phyloP scores from a whole-genome alignment of 2,113 vertebrate species.

The Gopherus flavomarginatus region DNA sequence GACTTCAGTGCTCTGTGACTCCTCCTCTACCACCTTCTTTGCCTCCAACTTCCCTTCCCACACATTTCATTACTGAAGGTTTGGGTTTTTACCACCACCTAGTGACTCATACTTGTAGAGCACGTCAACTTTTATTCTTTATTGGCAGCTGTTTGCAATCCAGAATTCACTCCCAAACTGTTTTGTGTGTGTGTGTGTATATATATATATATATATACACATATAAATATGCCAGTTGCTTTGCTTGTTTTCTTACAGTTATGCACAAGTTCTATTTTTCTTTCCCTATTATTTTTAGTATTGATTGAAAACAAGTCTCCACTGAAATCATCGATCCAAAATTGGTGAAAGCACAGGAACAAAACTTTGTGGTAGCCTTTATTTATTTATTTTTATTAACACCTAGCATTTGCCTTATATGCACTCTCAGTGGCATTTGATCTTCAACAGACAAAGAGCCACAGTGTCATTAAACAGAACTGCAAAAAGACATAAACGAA shows the following conservation, averaged over 20 bases:
- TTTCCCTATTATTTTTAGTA: not conserved
- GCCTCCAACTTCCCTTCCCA: conserved; percentile 23
- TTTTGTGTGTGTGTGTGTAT: not conserved
- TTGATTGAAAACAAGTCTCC: not conserved
- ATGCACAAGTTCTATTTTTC: not conserved
- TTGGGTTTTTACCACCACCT: conserved; percentile 69
- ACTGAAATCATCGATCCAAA: not conserved
- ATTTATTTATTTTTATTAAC: not conserved
- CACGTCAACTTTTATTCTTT: not conserved
- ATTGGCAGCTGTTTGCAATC: not conserved
- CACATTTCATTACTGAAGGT: not conserved
- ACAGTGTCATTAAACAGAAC: not conserved
- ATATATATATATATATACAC: no score
- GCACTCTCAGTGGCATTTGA: not conserved
- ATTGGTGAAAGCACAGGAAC: not conserved
- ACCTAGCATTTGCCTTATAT: not conserved
- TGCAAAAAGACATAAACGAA: not conserved
- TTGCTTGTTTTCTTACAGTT: not conserved
- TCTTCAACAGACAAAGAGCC: not conserved
- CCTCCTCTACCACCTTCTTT: conserved; percentile 55
- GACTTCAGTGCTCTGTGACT: conserved; percentile 58
- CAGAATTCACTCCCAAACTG: not conserved
- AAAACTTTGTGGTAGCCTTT: not conserved
- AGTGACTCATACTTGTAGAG: conserved; percentile 41
- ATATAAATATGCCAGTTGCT: no score